These are phyloP conservation scores for Dendrolimus kikuchii DNA, from an alignment of 1,140 invertebrate genomes.

Conservation along the genomic window DNA sequence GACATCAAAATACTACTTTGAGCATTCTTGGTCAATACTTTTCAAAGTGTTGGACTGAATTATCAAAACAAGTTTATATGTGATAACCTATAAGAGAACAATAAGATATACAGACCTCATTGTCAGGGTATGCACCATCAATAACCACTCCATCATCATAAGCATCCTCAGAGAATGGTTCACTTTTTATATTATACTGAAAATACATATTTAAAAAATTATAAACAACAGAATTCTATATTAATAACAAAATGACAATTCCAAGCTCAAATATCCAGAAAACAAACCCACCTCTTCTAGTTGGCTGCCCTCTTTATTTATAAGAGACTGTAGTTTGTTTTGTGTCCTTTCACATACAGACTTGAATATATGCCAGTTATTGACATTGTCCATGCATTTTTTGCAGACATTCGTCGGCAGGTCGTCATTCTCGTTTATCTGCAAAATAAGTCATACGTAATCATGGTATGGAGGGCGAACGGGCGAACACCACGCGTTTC, in stretches of 20 bases:
- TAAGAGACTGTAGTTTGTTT: conserved; percentile 69
- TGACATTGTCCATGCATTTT: conserved; percentile 72
- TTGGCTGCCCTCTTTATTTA: conserved; percentile 63
- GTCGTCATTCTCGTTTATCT: conserved; percentile 73
- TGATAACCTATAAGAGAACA: not conserved
- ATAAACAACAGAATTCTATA: conserved; percentile 26
- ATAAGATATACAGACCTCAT: conserved; percentile 45
- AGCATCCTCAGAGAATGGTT: conserved; percentile 60
- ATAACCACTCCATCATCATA: conserved; percentile 70
- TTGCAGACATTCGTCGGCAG: conserved; percentile 73
- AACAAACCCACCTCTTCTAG: conserved; percentile 64
- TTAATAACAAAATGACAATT: conserved; percentile 35
- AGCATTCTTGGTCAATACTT: conserved; percentile 9
- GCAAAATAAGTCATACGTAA: conserved; percentile 64
- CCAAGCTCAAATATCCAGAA: conserved; percentile 37
- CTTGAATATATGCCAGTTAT: conserved; percentile 73
- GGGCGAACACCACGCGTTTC: conserved; percentile 33
- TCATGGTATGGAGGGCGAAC: conserved; percentile 47
- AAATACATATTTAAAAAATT: conserved; percentile 39
- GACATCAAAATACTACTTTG: conserved; percentile 33
- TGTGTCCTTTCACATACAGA: conserved; percentile 71
- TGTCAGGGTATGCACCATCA: conserved; percentile 62
- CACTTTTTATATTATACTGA: conserved; percentile 68
- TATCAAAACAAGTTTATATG: conserved; percentile 1
- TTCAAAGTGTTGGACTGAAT: conserved; percentile 5